Base-by-base conservation (phyloP, 2,888 invertebrate genomes). In the Agrochola macilenta region DNA sequence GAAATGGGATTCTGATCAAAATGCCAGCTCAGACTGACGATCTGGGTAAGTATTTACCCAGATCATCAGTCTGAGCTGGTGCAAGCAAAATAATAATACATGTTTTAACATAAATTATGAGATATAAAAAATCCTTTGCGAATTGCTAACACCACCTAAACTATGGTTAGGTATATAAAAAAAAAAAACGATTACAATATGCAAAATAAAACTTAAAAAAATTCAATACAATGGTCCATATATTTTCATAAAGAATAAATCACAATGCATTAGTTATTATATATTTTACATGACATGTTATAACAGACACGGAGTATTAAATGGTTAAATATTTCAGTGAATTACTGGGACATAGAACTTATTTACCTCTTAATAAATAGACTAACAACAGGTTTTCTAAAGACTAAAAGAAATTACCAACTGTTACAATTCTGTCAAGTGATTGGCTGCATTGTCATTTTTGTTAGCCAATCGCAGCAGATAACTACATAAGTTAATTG, bases 171-270 rank as follows among this genome's bases (percentile, higher is more conserved):
- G n/a, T n/a, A n/a, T n/a, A n/a, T n/a, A n/a, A n/a, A n/a, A 1
- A 0, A 43, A 43, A 43, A 43, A 43, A 43, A 9, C 9, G 7
- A 52, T 52, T 8, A 20, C 20, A 20, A 52, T 52, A 20, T 20
- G 11, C 30, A 30, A 60, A 93, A 89, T 89, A 85, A 93, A 93
- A 93, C 88, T 85, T 80, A 87, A 78, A 75, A 74, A 87, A 78
- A 80, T 87, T 94, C 90, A 93, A 93, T 94, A 94, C 93, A 95
- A 95, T 96, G 96, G 96, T 96, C 96, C 96, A 95, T 96, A 94
- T 95, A 95, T 92, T 95, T 95, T 94, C 93, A 95, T 94, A 95
- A 92, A 95, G 94, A 94, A 93, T 95, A 95, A 95, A 96, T 96
- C 96, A 96, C 96, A 96, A 94, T 95, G 93, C 91, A 94, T 94